Evolutionary conservation across 2,113 vertebrate genomes (phyloP).

Genomic region (Gymnorhina tibicen): DNA sequence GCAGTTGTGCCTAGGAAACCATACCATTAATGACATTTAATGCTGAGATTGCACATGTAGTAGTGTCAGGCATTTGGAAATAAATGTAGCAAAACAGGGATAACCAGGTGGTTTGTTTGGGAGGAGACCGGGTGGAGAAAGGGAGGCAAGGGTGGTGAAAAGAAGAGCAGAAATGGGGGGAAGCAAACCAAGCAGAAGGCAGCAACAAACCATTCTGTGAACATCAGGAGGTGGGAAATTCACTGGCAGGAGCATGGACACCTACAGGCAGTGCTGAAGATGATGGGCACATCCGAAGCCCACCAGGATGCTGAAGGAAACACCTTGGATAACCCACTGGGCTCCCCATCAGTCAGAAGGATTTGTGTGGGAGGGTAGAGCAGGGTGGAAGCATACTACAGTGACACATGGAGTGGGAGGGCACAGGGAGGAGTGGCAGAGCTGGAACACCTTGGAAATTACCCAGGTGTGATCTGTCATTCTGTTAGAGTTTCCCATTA

Average conservation of each 20-base stretch:
- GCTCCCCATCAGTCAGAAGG: neutral
- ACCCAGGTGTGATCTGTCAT: neutral
- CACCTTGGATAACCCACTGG: neutral
- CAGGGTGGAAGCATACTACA: neutral
- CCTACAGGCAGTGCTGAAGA: neutral
- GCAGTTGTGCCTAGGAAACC: neutral
- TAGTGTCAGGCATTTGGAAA: neutral
- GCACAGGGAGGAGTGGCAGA: neutral
- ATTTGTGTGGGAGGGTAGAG: neutral
- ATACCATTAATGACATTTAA: neutral
- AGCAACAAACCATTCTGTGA: neutral
- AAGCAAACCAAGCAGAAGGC: neutral
- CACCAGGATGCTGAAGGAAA: neutral
- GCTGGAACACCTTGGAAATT: neutral
- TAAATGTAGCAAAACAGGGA: neutral
- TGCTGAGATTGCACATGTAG: neutral
- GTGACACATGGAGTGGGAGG: fast-evolving
- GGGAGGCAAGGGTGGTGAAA: neutral
- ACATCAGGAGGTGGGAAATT: neutral
- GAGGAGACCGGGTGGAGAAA: neutral
- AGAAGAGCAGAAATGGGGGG: neutral
- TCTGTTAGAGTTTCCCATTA: neutral
- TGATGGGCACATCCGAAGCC: neutral
- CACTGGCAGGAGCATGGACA: neutral
- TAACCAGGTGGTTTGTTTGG: neutral